Conservation (phyloP, 1,140 invertebrate species). For the Wiebesia pumilae region DNA sequence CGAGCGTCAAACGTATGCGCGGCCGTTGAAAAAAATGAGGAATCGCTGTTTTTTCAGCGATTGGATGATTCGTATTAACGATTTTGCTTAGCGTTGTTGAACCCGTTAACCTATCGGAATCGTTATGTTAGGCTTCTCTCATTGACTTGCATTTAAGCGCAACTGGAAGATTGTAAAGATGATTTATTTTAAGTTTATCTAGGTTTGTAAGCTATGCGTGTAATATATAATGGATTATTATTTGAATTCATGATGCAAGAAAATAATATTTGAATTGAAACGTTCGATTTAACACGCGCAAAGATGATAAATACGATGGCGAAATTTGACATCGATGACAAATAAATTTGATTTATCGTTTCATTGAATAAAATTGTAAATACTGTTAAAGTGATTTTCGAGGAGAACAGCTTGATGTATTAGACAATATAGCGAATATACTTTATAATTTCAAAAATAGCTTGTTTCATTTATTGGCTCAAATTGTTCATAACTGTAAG, state of each 20-base stretch:
- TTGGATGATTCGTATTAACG: too few relatives aligned
- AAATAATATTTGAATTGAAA: conserved; percentile 26
- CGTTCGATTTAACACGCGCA: not conserved
- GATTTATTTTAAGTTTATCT: conserved; percentile 11
- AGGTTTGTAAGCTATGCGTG: not conserved
- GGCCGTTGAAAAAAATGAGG: not conserved
- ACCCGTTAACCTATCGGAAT: not conserved
- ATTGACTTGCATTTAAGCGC: not conserved
- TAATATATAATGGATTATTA: not conserved
- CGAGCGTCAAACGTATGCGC: not conserved
- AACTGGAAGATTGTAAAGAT: not conserved
- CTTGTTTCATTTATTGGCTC: not conserved
- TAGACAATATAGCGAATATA: not conserved
- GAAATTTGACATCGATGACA: not conserved
- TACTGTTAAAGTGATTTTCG: not conserved
- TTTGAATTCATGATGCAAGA: not conserved
- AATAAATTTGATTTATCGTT: not conserved
- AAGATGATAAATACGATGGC: not conserved
- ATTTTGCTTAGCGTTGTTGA: not conserved
- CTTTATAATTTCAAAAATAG: not conserved
- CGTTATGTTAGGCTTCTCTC: not conserved
- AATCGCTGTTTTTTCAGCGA: not conserved
- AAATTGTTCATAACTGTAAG: not conserved
- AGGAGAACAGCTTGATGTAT: not conserved
- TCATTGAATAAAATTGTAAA: not conserved